Percentiles rank a stretch among this genome's conserved stretches.
phyloP scores from a whole-genome alignment of 2,797 vertebrate species.

The Amblyopsis hoosieri region DNA sequence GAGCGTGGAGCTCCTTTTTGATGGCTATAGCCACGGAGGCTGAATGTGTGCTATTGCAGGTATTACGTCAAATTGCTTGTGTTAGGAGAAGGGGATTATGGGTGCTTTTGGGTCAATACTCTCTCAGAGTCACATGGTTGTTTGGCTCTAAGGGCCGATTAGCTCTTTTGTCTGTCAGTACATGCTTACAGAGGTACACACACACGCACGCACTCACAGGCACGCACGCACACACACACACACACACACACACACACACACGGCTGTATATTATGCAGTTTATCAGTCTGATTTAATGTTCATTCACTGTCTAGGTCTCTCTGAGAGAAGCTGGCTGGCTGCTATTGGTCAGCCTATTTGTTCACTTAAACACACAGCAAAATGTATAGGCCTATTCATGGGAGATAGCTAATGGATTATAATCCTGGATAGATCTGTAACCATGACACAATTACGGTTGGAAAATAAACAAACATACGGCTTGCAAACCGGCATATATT shows the following conservation, averaged over 20 bases:
- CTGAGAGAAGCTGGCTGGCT: no score
- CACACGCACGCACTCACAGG: background rate
- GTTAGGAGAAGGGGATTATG: conserved; percentile 92
- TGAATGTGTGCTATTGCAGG: conserved; percentile 97
- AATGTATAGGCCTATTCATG: no score
- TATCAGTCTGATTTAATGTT: no score
- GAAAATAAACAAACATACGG: no score
- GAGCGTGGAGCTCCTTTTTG: conserved; percentile 84
- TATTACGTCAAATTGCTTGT: conserved; percentile 97
- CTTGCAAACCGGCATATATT: no score
- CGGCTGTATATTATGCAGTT: no score
- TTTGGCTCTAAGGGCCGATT: conserved; percentile 81
- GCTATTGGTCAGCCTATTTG: no score
- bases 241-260: conserved; percentile 1
- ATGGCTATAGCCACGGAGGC: conserved; percentile 84
- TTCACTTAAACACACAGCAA: no score
- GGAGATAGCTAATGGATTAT: no score
- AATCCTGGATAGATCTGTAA: no score
- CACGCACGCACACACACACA: background rate
- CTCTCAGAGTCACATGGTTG: conserved; percentile 80
- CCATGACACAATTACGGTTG: no score
- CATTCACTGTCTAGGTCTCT: no score
- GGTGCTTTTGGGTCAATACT: conserved; percentile 97
- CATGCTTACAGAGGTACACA: conserved; percentile 63
- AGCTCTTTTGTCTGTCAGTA: conserved; percentile 87